Evolutionary conservation across 1,140 invertebrate species (phyloP).

Genomic region (Gryllus bimaculatus): DNA sequence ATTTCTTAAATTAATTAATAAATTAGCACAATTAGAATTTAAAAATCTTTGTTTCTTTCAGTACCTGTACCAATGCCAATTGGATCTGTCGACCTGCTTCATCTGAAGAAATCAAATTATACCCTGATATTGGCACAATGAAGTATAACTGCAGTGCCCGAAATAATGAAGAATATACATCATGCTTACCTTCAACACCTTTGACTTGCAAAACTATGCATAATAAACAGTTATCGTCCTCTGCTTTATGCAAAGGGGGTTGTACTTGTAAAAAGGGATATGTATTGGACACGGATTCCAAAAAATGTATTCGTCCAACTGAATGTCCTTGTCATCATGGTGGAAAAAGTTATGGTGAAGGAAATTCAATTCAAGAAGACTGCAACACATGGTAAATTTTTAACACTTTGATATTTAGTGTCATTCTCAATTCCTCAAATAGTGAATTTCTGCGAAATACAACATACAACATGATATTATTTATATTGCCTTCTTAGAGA

Average conservation of each 20-base stretch:
- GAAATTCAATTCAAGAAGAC: constrained; percentile 61
- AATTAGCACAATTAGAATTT: background rate
- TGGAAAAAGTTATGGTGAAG: constrained; percentile 68
- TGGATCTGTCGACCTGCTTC: constrained; percentile 65
- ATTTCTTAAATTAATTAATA: too few species aligned
- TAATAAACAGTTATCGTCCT: constrained; percentile 35
- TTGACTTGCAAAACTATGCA: constrained; percentile 79
- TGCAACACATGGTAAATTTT: constrained; percentile 66
- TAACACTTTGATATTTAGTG: background rate
- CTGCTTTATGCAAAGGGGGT: constrained; percentile 57
- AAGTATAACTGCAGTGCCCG: constrained; percentile 48
- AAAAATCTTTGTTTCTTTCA: background rate
- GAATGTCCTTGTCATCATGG: constrained; percentile 84
- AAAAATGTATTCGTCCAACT: constrained; percentile 54
- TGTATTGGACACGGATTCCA: constrained; percentile 55
- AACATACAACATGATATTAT: too few species aligned
- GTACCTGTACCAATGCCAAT: constrained; percentile 56
- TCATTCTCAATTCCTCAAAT: background rate
- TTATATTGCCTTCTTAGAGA: too few species aligned
- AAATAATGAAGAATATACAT: constrained; percentile 59
- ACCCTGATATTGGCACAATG: constrained; percentile 47
- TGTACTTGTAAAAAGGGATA: constrained; percentile 68
- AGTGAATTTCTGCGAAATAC: background rate
- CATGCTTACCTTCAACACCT: constrained; percentile 62
- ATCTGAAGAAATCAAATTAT: constrained; percentile 47